Base-by-base conservation (phyloP, 2,797 vertebrate species). In the Etheostoma perlongum region DNA sequence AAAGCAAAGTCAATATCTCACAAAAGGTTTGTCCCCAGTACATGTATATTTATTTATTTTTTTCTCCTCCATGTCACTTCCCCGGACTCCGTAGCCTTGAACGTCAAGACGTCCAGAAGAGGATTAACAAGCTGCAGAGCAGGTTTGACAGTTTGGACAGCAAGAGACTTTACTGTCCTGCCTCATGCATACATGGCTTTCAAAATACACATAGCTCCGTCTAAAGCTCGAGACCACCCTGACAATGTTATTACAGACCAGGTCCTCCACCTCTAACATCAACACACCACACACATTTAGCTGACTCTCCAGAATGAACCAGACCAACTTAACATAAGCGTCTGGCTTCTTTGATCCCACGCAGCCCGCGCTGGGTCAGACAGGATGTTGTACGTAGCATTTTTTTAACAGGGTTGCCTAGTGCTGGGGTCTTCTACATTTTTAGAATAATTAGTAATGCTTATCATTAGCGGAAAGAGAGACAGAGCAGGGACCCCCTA, bases 171-270 rank as follows among this genome's bases (percentile, higher is more conserved):
- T 16, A 4, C 21, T 18, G 57, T 71, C 73, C 55, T 19, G 8
- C 63, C 58, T 78, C 65, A 19, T 49, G 66, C 49, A 44, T n/a
- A n/a, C 42, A 9, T 2, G 46, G 15, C 10, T 62, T 74, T 62
- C 18, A 19, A 81, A 71, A 71, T 21, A 75, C 59, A 75, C 49
- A 19, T 0, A 42, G 33, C 36, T 63, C 42, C 27, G 48, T 10
- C 16, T 33, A 3, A 42, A 76, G 49, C 63, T 7, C 2, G 6
- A 78, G 86, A 72, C 85, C 81, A 86, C 76, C 83, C 82, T 61
- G 79, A 55, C 10, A 4, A 13, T 81, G 77, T 84, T 87, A 53
- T 79, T 57, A 19, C 64, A 77, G 72, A 30, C 25, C 61, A 33
- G 46, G 15, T 44, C 40, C 55, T 72, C 61, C 46, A 42, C 82